phyloP scores from a whole-genome alignment of 2,888 invertebrate species.

The Corbicula japonica region DNA sequence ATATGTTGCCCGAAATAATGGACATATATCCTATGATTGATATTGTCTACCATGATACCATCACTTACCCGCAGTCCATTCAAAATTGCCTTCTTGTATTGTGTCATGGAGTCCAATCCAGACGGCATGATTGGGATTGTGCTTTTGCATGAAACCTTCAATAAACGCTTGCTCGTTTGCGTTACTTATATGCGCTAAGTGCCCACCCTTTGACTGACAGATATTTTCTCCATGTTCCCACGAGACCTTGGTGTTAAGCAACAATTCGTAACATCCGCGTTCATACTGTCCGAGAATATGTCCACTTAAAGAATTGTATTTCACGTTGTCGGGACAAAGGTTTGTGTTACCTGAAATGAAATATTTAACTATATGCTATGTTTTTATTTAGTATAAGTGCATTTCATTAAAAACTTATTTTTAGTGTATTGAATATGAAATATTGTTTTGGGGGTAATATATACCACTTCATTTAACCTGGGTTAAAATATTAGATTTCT shows the following conservation, averaged over 20 bases:
- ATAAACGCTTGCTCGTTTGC: conserved; percentile 39
- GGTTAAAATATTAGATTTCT: too few relatives aligned
- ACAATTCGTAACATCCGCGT: conserved; percentile 43
- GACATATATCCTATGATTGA: too few relatives aligned
- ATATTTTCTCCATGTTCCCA: conserved; percentile 37
- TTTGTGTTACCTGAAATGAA: conserved; percentile 29
- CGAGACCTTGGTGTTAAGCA: conserved; percentile 18
- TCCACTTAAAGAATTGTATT: background rate
- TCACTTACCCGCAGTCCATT: conserved; percentile 45
- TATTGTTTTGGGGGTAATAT: too few relatives aligned
- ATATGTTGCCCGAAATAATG: too few relatives aligned
- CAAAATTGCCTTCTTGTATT: conserved; percentile 26
- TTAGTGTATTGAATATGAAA: too few relatives aligned
- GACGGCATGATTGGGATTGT: conserved; percentile 29
- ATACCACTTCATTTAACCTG: too few relatives aligned
- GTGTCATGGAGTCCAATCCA: conserved; percentile 52
- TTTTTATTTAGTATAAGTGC: too few relatives aligned
- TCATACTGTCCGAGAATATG: conserved; percentile 35
- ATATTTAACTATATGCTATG: too few relatives aligned
- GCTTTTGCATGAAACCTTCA: conserved; percentile 34
- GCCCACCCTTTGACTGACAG: conserved; percentile 32
- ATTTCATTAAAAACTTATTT: too few relatives aligned
- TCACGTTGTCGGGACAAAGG: conserved; percentile 25
- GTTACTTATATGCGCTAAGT: conserved; percentile 36
- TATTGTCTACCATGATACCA: too few relatives aligned